Conservation (phyloP, 2,888 invertebrate genomes). For the Sesia bembeciformis region DNA sequence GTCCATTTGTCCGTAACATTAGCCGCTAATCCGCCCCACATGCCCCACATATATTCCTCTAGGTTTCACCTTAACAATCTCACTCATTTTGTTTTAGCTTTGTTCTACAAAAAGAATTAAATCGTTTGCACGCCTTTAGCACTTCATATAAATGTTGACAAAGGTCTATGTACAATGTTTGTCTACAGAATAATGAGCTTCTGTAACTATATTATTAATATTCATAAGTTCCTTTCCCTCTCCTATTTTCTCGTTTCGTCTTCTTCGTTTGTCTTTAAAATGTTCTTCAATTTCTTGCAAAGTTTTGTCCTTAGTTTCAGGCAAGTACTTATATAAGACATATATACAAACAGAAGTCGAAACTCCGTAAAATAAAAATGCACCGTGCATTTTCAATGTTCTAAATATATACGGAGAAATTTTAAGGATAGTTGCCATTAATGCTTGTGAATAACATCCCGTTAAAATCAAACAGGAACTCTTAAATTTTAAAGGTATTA, state of each 20-base stretch:
- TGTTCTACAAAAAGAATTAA: background rate
- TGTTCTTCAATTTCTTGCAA: constrained; percentile 30
- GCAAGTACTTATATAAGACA: constrained; percentile 22
- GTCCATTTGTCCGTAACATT: constrained; percentile 5
- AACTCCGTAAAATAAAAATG: constrained; percentile 29
- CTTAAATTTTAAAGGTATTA: constrained; percentile 37
- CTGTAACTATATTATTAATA: background rate
- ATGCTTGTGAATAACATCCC: constrained; percentile 22
- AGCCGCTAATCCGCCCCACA: constrained; percentile 3
- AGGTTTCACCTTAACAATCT: background rate
- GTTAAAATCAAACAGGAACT: constrained; percentile 27
- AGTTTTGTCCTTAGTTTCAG: constrained; percentile 36
- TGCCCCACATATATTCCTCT: background rate
- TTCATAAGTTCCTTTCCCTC: constrained; percentile 7
- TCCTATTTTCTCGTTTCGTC: constrained; percentile 6
- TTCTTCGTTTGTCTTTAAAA: constrained; percentile 9
- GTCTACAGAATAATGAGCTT: background rate
- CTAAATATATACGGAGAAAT: constrained; percentile 32
- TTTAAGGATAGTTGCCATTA: constrained; percentile 30
- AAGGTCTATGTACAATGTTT: background rate
- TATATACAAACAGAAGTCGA: constrained; percentile 17
- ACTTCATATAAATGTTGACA: too few relatives aligned
- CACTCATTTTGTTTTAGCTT: background rate
- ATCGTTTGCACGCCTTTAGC: background rate
- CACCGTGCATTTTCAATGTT: constrained; percentile 29